phyloP scores from a whole-genome alignment of 1,140 invertebrate genomes.

The Bombus balteatus region DNA sequence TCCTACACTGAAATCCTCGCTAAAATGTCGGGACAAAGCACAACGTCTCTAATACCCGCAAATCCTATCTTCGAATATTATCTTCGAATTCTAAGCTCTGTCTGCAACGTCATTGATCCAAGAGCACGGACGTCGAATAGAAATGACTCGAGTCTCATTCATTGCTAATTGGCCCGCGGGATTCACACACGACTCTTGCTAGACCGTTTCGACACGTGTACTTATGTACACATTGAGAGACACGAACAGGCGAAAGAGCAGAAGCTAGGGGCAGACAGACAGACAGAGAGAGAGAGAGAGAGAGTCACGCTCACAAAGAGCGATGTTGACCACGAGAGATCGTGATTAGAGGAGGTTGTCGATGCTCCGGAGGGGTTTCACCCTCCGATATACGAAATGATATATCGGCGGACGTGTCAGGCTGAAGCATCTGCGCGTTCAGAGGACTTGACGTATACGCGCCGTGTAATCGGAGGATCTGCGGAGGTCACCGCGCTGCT shows the following conservation, averaged over 20 bases:
- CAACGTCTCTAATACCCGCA: too few species aligned
- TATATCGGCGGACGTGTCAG: slow-evolving; percentile 42
- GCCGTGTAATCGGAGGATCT: slow-evolving; percentile 42
- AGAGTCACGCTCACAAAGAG: neutral
- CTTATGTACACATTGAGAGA: neutral
- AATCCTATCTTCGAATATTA: too few species aligned
- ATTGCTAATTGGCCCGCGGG: slow-evolving; percentile 22
- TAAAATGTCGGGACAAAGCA: too few species aligned
- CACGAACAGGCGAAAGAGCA: neutral
- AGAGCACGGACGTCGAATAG: neutral
- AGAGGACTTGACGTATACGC: slow-evolving; percentile 17
- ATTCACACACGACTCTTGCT: neutral
- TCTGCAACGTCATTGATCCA: too few species aligned
- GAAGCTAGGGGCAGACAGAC: neutral
- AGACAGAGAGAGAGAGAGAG: neutral
- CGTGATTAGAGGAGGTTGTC: slow-evolving; percentile 14
- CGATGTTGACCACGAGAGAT: slow-evolving; percentile 1
- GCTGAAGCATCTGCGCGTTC: slow-evolving; percentile 15
- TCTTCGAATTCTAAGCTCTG: too few species aligned
- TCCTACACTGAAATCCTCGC: too few species aligned
- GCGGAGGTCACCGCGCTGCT: slow-evolving; percentile 56
- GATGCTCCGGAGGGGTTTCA: neutral
- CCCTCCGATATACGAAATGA: slow-evolving; percentile 42
- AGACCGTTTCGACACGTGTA: slow-evolving; percentile 26
- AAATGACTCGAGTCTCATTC: neutral